Evolutionary conservation across 2,888 invertebrate genomes (phyloP), one percentile per base, ranked within the genome.

Genomic region (Tigriopus californicus): DNA sequence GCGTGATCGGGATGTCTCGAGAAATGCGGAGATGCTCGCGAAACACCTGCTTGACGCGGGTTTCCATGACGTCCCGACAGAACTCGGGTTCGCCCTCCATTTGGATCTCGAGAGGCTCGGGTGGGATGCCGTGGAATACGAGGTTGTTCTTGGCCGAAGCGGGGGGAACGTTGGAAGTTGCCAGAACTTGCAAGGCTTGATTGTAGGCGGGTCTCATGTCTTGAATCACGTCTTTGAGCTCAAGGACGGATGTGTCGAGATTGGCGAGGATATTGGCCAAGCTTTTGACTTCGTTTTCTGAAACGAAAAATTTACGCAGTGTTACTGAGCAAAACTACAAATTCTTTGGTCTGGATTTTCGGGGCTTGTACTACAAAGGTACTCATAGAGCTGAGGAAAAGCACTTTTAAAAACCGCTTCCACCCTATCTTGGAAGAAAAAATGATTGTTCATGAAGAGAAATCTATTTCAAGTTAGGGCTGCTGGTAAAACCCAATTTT

Each of bases 11-110:
- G 20, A 53, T 53, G 20, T 53, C 53, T n/a, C 53, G 13, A 4
- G 53, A 53, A 15, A 53, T 53, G 13, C 33, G 22, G 15, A 53
- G 53, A 53, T 53, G 40, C 20, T 53, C 53, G 5, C 53, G 22
- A 15, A 53, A 41, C 33, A 53, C 20, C 25, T n/a, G n/a, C 15
- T 53, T 53, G 5, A 53, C 33, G 6, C 53, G 13, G 4, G 53
- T 53, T 53, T 53, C 53, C 15, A 53, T 24, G 8, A 53, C 33
- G 20, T 53, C 53, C 5, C 53, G 24, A 15, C 53, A 53, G 20
- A 53, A 53, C 15, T 53, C 53, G 2, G 53, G 53, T 40, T 53
- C 53, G 3, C 15, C 15, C 15, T 40, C 41, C 53, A 53, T 53
- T 15, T 53, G 40, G n/a, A 12, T 53, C 15, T 53, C 53, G 33